phyloP scores from a whole-genome alignment of 2,797 vertebrate species.

The Mormyrops attenuatus region DNA sequence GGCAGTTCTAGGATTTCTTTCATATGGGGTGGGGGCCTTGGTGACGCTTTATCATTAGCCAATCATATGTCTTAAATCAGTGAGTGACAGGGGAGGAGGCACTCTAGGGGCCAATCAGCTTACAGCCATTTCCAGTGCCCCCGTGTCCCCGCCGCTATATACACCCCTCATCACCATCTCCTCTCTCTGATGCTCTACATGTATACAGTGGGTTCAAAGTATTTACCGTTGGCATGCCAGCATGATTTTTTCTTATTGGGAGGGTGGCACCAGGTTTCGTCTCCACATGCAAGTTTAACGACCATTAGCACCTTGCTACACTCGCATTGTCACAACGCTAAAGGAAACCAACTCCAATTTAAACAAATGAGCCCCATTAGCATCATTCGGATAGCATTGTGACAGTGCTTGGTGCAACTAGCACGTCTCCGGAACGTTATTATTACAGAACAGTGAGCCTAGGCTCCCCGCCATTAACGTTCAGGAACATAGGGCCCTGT shows the following conservation, averaged over 20 bases:
- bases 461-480: slow-evolving; percentile 56
- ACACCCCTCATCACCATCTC: neutral
- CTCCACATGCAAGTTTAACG: neutral
- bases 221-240: neutral
- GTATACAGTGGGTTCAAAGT: neutral
- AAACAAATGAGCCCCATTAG: neutral
- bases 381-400: neutral
- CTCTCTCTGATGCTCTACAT: neutral
- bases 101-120: neutral
- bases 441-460: slow-evolving; percentile 21
- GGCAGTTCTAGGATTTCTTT: neutral
- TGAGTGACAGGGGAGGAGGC: neutral
- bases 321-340: neutral
- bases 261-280: neutral
- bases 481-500: slow-evolving; percentile 70
- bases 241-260: neutral
- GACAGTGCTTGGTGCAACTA: neutral
- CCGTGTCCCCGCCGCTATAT: neutral
- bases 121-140: neutral
- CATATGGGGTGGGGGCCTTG: neutral
- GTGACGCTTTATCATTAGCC: neutral
- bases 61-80: neutral
- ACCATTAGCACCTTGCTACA: neutral
- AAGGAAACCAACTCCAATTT: neutral
- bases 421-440: neutral